phyloP scores from a whole-genome alignment of 1,140 invertebrate species.

The Hormaphis cornu region DNA sequence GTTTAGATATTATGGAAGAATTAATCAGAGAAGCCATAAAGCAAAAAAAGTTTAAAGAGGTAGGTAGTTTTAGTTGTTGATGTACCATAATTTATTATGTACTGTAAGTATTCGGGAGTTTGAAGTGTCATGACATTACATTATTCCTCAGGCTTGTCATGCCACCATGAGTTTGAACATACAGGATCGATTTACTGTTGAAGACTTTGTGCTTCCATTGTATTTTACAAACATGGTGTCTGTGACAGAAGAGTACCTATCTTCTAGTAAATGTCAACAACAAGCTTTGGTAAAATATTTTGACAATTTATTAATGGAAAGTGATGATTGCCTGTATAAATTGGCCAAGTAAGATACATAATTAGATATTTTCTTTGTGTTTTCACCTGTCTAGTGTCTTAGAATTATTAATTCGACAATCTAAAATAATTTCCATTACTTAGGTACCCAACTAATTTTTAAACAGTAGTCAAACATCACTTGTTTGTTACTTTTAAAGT shows the following conservation, averaged over 20 bases:
- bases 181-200: slow-evolving; percentile 52
- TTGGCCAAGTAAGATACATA: slow-evolving; percentile 3
- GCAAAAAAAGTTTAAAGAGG: slow-evolving; percentile 1
- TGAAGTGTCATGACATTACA: not conserved
- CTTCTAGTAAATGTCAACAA: slow-evolving; percentile 50
- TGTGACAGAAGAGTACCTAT: slow-evolving; percentile 57
- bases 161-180: slow-evolving; percentile 53
- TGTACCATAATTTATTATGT: not conserved
- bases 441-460: no score
- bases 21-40: slow-evolving; percentile 4
- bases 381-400: no score
- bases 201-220: slow-evolving; percentile 59
- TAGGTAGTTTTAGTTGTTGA: not conserved
- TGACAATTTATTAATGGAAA: slow-evolving; percentile 45
- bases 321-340: slow-evolving; percentile 4
- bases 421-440: no score
- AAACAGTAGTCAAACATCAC: no score
- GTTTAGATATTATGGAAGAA: slow-evolving; percentile 29
- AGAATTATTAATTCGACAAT: no score
- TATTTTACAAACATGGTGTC: slow-evolving; percentile 62
- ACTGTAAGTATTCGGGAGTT: not conserved
- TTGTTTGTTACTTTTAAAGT: no score
- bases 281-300: slow-evolving; percentile 50
- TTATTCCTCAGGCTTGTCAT: slow-evolving; percentile 48
- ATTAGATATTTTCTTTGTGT: no score